Conservation (phyloP, 2,888 invertebrate genomes). For the Drosophila neonasuta region DNA sequence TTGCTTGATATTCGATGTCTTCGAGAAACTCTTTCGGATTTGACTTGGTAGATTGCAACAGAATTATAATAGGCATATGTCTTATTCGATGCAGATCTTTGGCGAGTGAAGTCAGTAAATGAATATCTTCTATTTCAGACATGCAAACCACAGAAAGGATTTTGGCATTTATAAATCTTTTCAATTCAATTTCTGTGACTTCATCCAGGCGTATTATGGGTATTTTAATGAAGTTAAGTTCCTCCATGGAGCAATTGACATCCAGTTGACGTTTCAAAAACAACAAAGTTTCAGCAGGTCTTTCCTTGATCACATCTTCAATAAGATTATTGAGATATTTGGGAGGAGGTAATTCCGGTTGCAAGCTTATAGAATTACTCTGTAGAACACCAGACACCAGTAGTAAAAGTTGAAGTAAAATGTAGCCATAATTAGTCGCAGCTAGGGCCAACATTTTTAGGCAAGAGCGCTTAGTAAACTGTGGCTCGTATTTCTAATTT, state of each 20-base stretch:
- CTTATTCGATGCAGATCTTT: conserved; percentile 27
- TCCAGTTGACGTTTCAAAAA: background rate
- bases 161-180: background rate
- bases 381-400: background rate
- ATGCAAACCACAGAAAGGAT: conserved; percentile 37
- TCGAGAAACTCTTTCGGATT: background rate
- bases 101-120: conserved; percentile 19
- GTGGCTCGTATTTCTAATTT: background rate
- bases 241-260: conserved; percentile 8
- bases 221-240: background rate
- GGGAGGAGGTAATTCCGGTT: background rate
- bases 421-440: background rate
- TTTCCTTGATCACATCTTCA: background rate
- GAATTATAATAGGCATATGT: conserved; percentile 25
- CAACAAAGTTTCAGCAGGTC: conserved; percentile 10
- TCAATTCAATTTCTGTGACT: background rate
- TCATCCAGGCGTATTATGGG: conserved; percentile 24
- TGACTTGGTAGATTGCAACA: background rate
- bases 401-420: background rate
- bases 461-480: conserved; percentile 12
- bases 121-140: conserved; percentile 1
- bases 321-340: conserved; percentile 23
- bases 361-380: background rate
- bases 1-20: background rate
- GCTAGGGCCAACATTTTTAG: conserved; percentile 20